Percentiles rank a stretch among this genome's conserved stretches.
Conservation (phyloP, 2,113 vertebrate genomes). For the Ptyas mucosa region DNA sequence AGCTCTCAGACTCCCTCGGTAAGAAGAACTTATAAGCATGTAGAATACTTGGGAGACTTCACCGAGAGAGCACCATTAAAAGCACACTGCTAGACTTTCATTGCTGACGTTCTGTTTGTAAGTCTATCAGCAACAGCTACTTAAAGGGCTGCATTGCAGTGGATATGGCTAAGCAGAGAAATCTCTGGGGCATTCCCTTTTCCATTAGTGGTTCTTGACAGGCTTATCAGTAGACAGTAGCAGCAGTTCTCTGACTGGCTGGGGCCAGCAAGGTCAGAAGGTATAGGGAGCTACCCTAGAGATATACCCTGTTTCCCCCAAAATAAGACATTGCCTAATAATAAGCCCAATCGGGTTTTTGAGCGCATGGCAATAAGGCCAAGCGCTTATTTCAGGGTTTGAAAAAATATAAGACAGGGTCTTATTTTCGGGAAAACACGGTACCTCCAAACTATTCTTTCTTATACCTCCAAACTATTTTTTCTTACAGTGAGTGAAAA, state of each 20-base stretch:
- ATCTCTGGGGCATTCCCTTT: not conserved
- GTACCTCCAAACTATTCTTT: no score
- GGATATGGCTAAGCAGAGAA: not conserved
- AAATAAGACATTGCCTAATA: no score
- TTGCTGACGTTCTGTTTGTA: not conserved
- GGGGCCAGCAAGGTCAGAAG: not conserved
- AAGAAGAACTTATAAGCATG: not conserved
- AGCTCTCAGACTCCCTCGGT: not conserved
- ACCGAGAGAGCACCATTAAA: not conserved
- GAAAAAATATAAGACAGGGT: no score
- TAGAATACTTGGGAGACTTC: not conserved
- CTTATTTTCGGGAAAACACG: no score
- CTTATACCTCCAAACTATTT: not conserved
- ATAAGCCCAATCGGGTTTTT: no score
- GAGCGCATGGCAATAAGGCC: no score
- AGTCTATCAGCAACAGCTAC: not conserved
- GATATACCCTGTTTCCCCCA: no score
- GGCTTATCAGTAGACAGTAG: not conserved
- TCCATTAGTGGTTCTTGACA: not conserved
- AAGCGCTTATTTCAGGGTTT: no score
- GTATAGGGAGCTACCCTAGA: not conserved
- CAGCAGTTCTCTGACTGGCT: not conserved
- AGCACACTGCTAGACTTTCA: not conserved
- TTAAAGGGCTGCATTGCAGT: not conserved
- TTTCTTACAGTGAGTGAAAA: not conserved